Conservation (phyloP, 2,797 vertebrate genomes). For the Silurus lanzhouensis region DNA sequence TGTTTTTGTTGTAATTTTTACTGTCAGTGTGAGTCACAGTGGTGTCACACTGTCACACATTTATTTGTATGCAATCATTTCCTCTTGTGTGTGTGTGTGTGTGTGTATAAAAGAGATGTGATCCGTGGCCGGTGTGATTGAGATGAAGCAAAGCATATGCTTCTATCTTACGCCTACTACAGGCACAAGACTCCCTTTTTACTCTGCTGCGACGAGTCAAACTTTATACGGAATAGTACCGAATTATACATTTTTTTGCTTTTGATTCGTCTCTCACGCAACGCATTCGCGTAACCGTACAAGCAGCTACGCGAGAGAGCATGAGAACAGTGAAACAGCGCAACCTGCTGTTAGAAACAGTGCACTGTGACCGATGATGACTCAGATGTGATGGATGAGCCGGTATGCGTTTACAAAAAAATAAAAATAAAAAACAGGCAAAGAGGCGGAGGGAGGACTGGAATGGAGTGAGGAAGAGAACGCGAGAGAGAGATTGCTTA, state of each 20-base stretch:
- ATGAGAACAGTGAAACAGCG: constrained; percentile 3
- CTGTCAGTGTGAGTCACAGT: constrained; percentile 7
- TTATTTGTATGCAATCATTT: not conserved
- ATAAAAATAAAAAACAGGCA: constrained; percentile 19
- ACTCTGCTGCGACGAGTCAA: not conserved
- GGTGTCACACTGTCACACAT: not conserved
- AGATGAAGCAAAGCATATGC: constrained; percentile 4
- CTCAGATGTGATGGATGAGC: constrained; percentile 36
- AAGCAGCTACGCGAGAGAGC: not conserved
- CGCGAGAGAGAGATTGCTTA: constrained; percentile 40
- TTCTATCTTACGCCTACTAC: constrained; percentile 45
- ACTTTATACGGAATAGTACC: not conserved
- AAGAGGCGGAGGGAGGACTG: constrained; percentile 16
- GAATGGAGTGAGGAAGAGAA: constrained; percentile 33
- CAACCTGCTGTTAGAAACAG: constrained; percentile 32
- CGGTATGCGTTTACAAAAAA: constrained; percentile 40
- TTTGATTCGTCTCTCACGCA: not conserved
- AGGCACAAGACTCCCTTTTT: constrained; percentile 31
- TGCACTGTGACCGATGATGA: not conserved
- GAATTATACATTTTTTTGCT: not conserved
- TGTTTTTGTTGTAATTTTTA: not conserved
- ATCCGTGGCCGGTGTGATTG: constrained; percentile 32
- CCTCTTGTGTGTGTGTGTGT: constrained; percentile 2
- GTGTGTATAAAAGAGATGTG: constrained; percentile 1
- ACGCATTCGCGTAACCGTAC: not conserved